Base-by-base conservation (phyloP, 2,888 invertebrate genomes). In the Trichogramma dendrolimi region DNA sequence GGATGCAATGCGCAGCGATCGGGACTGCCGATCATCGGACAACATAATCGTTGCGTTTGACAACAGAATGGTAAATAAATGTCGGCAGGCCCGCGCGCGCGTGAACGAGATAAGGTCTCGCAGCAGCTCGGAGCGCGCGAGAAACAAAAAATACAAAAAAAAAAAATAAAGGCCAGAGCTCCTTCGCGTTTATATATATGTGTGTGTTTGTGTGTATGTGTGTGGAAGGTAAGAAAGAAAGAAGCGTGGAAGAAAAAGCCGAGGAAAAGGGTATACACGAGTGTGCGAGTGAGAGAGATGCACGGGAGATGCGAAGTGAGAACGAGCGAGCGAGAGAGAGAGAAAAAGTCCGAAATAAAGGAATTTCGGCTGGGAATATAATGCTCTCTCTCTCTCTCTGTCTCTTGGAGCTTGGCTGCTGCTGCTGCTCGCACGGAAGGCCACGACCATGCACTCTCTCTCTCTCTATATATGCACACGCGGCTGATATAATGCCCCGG, bases 51-150 rank as follows among this genome's bases (percentile, higher is more conserved):
- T 27, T 59, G 44, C 10, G 49, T 46, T 56, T 60, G 63, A 60
- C 66, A 63, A 63, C 59, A 61, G 63, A 66, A 66, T 66, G 66
- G 63, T 61, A 57, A 63, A 61, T 63, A 61, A 65, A 61, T 51
- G 65, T 61, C 61, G 61, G 56, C n/a, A n/a, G n/a, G n/a, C n/a
- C n/a, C n/a, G n/a, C n/a, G 54, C 41, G 50, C 56, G 56, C 50
- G 48, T 11, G n/a, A n/a, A 14, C 14, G 14, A 14, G 14, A 14
- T 14, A 14, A 14, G 14, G 14, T 14, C 14, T 14, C 14, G 14
- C 14, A 14, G 14, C 14, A 14, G 14, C 14, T 14, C 14, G 14
- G 1, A 14, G 14, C 14, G 14, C 14, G 14, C 14, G 14, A 14
- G 14, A 14, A 2, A 14, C 1, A 14, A 1, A 14, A 14, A 14